Evolutionary conservation across 1,140 invertebrate genomes (phyloP), one percentile per base, ranked within the genome.

Genomic region (Heliconius hermathena): DNA sequence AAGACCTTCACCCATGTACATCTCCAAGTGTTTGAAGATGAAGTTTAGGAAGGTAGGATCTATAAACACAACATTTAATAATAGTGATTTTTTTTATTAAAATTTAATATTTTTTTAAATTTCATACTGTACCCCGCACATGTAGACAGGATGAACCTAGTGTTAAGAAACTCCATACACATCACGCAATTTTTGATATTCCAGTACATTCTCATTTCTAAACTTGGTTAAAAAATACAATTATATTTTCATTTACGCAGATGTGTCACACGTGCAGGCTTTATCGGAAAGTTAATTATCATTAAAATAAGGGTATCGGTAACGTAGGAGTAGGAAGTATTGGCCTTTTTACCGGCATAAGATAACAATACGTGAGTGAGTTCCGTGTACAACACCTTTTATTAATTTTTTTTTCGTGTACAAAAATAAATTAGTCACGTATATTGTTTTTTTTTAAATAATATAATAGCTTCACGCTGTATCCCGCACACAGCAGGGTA

Each of bases 281-380:
- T 60, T 78, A 78, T 78, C 71, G 49, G 16, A 22, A 18, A 13
- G 49, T 73, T 78, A 78, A 78, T 78, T 78, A 78, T 78, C 77
- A 41, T 73, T 73, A 18, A 60, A 73, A 73, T 54, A 60, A 78
- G 71, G 71, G 71, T 57, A 73, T 78, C 49, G 36, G 73, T 26
- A 66, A 66, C 26, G 22, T 66, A 66, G 41, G 41, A 46, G 41
- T 46, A 76, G 76, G 76, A 77, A 77, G 76, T 76, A 66, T 66
- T 22, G 49, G 73, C 73, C 73, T 66, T 74, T 74, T 26, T 46
- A 49, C 72, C 26, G 22, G 46, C 54, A 57, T 57, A 49, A 54
- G 49, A 33, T 73, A 54, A 66, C 60, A 71, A 26, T 29, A 66
- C 60, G 29, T n/a, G n/a, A n/a, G 11, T 41, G 4, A 41, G 72